Evolutionary conservation across 2,888 invertebrate species (phyloP).

Genomic region (Drosophila mayaguana): DNA sequence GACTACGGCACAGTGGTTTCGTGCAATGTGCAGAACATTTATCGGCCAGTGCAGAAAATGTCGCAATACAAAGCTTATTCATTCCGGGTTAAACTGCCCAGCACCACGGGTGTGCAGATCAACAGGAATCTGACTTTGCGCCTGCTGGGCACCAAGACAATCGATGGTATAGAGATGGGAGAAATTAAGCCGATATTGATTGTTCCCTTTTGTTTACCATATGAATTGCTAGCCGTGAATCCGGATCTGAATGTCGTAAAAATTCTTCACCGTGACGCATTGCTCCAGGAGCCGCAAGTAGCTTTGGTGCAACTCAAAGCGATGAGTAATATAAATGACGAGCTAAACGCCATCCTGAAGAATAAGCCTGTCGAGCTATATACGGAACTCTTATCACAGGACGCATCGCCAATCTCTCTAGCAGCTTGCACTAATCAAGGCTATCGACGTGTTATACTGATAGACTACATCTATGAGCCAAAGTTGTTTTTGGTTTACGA

Average conservation of each 20-base stretch:
- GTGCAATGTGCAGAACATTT: constrained; percentile 21
- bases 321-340: constrained; percentile 30
- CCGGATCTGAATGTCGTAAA: constrained; percentile 36
- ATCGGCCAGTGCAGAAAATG: constrained; percentile 28
- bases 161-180: constrained; percentile 46
- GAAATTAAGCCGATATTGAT: constrained; percentile 33
- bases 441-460: constrained; percentile 55
- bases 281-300: constrained; percentile 22
- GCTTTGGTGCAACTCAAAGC: constrained; percentile 46
- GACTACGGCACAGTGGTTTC: constrained; percentile 38
- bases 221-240: constrained; percentile 28
- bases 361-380: background rate
- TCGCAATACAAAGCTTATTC: constrained; percentile 39
- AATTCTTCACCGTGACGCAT: constrained; percentile 12
- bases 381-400: constrained; percentile 12
- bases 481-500: constrained; percentile 54
- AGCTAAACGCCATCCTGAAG: constrained; percentile 25
- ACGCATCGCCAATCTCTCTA: constrained; percentile 20
- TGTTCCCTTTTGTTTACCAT: constrained; percentile 48
- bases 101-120: constrained; percentile 16
- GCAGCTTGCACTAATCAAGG: constrained; percentile 47
- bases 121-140: constrained; percentile 38
- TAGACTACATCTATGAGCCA: constrained; percentile 41
- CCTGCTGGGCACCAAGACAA: constrained; percentile 33
- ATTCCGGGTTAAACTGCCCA: constrained; percentile 33